These are phyloP conservation scores for Drymonia ruficornis DNA, from an alignment of 2,888 invertebrate species.

Conservation along the genomic window DNA sequence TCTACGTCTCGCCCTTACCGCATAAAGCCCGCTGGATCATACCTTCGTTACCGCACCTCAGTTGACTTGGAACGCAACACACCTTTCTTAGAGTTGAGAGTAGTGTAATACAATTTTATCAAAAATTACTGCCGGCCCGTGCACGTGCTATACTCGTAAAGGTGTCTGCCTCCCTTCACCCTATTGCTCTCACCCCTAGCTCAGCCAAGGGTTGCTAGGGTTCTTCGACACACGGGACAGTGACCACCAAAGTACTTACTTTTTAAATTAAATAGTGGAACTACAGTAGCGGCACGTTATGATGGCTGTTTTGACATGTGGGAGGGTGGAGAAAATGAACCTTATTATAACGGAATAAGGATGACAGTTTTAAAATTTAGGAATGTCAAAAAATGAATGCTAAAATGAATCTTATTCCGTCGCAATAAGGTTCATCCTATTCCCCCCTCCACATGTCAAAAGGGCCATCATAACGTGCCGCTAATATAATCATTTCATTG, in stretches of 20 bases:
- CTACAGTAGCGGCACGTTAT: no score
- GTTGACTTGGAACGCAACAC: constrained; percentile 41
- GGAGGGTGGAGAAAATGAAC: no score
- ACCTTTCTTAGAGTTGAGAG: constrained; percentile 35
- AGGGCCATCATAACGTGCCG: no score
- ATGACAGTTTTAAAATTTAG: no score
- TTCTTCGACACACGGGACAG: neutral
- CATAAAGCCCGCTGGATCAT: constrained; percentile 30
- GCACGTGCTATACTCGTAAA: constrained; percentile 68
- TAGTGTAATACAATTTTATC: constrained; percentile 65
- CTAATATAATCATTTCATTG: neutral
- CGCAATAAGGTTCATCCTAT: no score
- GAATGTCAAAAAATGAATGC: no score
- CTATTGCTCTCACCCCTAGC: constrained; percentile 16
- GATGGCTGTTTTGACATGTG: no score
- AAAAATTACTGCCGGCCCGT: constrained; percentile 59
- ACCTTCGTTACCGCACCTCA: constrained; percentile 29
- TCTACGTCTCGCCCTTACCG: constrained; percentile 5
- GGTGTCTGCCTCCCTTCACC: constrained; percentile 49
- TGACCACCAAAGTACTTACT: constrained; percentile 1
- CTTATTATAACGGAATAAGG: no score
- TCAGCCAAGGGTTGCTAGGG: constrained; percentile 8
- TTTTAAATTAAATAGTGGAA: constrained; percentile 6
- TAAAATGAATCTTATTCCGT: no score
- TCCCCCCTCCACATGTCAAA: no score